Evolutionary conservation across 2,888 invertebrate species (phyloP).

Genomic region (Lycia hirtaria): DNA sequence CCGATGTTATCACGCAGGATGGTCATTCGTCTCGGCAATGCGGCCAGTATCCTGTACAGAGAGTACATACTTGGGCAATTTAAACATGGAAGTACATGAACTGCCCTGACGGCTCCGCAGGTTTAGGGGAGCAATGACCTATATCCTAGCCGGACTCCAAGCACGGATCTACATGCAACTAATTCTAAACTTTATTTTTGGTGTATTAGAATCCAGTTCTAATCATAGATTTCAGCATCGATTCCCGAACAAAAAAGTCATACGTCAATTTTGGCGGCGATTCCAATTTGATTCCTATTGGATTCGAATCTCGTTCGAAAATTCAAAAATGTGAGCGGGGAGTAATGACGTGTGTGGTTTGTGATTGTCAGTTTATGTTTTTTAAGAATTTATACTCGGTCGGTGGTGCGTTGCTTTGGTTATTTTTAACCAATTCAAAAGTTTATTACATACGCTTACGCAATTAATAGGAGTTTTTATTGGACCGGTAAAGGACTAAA

Average conservation of each 20-base stretch:
- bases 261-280: slow-evolving; percentile 64
- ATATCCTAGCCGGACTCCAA: slow-evolving; percentile 77
- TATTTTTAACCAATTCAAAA: slow-evolving; percentile 83
- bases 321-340: slow-evolving; percentile 47
- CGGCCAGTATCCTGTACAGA: slow-evolving; percentile 76
- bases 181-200: slow-evolving; percentile 80
- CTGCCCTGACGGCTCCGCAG: slow-evolving; percentile 81
- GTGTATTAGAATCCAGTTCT: slow-evolving; percentile 77
- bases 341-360: slow-evolving; percentile 51
- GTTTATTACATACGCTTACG: slow-evolving; percentile 82
- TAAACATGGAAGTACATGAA: slow-evolving; percentile 82
- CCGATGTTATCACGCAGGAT: slow-evolving; percentile 62
- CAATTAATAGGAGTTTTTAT: slow-evolving; percentile 84
- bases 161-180: slow-evolving; percentile 67
- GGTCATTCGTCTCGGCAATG: slow-evolving; percentile 64
- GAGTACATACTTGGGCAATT: slow-evolving; percentile 83
- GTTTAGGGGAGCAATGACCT: slow-evolving; percentile 86
- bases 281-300: slow-evolving; percentile 72
- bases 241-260: slow-evolving; percentile 61
- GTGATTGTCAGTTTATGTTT: slow-evolving; percentile 75
- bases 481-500: slow-evolving; percentile 80
- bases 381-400: slow-evolving; percentile 81
- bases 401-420: slow-evolving; percentile 69
- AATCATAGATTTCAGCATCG: slow-evolving; percentile 67
- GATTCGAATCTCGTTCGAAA: slow-evolving; percentile 52